phyloP scores from a whole-genome alignment of 2,113 vertebrate genomes.

The Mystacornis crossleyi region DNA sequence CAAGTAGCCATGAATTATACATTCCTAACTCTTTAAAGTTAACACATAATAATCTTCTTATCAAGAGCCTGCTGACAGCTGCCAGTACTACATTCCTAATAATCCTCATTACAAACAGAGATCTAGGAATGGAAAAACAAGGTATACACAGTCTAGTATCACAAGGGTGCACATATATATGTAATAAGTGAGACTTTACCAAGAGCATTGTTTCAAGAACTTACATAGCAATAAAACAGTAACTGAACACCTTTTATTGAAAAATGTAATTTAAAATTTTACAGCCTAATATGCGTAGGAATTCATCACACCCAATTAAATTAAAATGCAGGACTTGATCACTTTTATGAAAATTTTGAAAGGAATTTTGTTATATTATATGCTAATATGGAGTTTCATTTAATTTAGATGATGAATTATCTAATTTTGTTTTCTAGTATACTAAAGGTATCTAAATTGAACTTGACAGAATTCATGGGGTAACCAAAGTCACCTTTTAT shows the following conservation, averaged over 20 bases:
- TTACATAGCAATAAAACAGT: neutral
- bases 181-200: neutral
- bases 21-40: conserved; percentile 46
- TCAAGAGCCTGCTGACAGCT: neutral
- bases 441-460: neutral
- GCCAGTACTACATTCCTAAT: neutral
- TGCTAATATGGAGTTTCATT: conserved; percentile 5
- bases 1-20: conserved; percentile 58
- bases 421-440: neutral
- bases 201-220: neutral
- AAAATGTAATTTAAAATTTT: neutral
- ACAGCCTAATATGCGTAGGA: neutral
- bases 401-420: conserved; percentile 24
- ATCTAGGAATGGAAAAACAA: neutral
- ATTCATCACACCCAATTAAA: conserved; percentile 26
- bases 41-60: conserved; percentile 23
- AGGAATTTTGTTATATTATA: neutral
- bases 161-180: neutral
- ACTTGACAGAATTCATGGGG: neutral
- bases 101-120: neutral
- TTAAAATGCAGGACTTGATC: neutral
- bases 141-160: neutral
- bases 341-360: neutral
- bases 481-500: neutral
- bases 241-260: neutral